Evolutionary conservation across 35 echinoderm and acorn worm species (phyloP), one percentile per base, ranked within the genome.

Genomic region (Apostichopus californicus): DNA sequence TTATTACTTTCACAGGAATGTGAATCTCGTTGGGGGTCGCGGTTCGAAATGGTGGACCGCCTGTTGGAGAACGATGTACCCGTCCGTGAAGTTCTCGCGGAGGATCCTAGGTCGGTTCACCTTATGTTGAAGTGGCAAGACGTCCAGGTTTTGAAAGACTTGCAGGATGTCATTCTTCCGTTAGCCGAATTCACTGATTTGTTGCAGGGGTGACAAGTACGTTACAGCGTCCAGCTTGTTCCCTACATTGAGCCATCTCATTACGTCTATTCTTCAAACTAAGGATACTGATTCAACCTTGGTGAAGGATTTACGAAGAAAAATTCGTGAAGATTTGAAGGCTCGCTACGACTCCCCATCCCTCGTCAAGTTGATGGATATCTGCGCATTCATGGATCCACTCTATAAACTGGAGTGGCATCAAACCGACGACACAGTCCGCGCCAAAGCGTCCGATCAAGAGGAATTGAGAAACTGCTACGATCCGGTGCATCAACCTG

Each of bases 321-420:
- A 72, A 72, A 72, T 6, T 14, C 12, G n/a, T 3, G 4, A 72
- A 14, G 68, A 72, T 20, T 72, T 72, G n/a, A 72, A 72, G 68
- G n/a, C 12, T 20, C 68, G 68, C n/a, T 72, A 72, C 12, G 12
- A 72, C 12, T 72, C 34, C 34, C 68, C 68, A 72, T 72, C 68
- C 68, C 12, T 72, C n/a, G n/a, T 72, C 68, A 72, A 72, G 68
- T 72, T 72, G n/a, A 72, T 72, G 68, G 68, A 72, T 20, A 72
- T 72, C 68, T 12, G 12, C n/a, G n/a, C 68, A 72, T 6, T 72
- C n/a, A 5, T 72, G 12, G 68, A 72, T 6, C 68, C 68, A 0
- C 68, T 0, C 2, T 72, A 5, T 20, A 72, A 72, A 72, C 68
- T 72, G 12, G 68, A 72, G 12, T 72, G 68, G 68, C 68, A 72